Percentiles rank a stretch among this genome's conserved stretches.
phyloP scores from a whole-genome alignment of 2,797 vertebrate genomes.

The Pristis pectinata region DNA sequence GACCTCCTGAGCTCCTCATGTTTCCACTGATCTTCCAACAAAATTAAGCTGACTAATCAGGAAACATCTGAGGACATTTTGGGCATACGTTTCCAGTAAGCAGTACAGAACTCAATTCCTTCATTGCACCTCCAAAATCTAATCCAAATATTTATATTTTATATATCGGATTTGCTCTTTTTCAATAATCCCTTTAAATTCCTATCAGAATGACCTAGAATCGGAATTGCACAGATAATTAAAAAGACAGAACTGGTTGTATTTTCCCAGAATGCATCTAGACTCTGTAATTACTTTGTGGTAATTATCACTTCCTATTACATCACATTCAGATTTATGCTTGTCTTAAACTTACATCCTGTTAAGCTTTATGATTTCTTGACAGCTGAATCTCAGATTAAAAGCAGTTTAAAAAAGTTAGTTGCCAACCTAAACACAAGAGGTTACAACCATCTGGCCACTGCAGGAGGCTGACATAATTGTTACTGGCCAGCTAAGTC shows the following conservation, averaged over 20 bases:
- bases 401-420: background rate
- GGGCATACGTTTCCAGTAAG: background rate
- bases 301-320: background rate
- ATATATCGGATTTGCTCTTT: background rate
- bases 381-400: background rate
- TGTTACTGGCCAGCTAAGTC: background rate
- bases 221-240: background rate
- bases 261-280: background rate
- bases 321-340: constrained; percentile 4
- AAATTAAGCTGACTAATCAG: background rate
- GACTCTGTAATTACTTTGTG: background rate
- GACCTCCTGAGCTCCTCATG: background rate
- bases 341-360: background rate
- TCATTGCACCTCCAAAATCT: background rate
- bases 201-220: background rate
- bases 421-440: background rate
- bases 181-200: background rate
- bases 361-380: background rate
- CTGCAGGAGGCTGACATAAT: background rate
- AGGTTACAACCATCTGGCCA: background rate
- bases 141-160: background rate
- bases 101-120: background rate
- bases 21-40: background rate
- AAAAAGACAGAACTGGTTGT: background rate
- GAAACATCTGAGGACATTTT: background rate